Percentiles rank a stretch among this genome's conserved stretches.
phyloP scores from a whole-genome alignment of 2,797 vertebrate species.

The Melopsittacus undulatus region DNA sequence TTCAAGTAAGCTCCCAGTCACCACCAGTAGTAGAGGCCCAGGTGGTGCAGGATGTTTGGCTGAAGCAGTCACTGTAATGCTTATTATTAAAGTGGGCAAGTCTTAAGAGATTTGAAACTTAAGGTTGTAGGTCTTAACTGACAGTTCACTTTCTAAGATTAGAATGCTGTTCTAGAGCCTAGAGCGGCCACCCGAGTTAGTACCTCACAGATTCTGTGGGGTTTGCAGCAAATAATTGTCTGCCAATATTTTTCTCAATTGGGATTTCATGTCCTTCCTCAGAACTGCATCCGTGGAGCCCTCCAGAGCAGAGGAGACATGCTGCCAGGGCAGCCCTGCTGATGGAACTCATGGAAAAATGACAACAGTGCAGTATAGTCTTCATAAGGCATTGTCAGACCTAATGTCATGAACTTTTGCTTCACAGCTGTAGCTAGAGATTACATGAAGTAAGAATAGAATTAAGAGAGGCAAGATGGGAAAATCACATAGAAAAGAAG shows the following conservation, averaged over 20 bases:
- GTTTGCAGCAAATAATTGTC: not conserved
- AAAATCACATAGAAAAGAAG: not conserved
- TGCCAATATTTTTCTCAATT: not conserved
- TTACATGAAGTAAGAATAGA: not conserved
- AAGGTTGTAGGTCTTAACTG: not conserved
- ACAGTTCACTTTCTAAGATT: not conserved
- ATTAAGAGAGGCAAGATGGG: not conserved
- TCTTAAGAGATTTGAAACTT: not conserved
- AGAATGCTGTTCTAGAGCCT: not conserved
- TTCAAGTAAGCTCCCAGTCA: not conserved
- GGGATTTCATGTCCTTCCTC: not conserved
- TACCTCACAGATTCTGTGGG: not conserved
- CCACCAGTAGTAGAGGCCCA: not conserved
- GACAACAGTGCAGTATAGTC: not conserved
- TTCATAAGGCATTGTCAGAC: not conserved
- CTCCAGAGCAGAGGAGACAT: not conserved
- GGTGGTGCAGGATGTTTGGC: not conserved
- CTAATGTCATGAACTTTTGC: not conserved
- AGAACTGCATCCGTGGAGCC: not conserved
- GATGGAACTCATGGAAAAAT: not conserved
- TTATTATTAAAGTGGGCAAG: not conserved
- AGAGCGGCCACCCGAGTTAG: not conserved
- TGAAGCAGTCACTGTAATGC: not conserved
- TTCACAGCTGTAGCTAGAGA: not conserved
- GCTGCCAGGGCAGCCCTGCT: not conserved